These are phyloP conservation scores for Perizoma flavofasciatum DNA, from an alignment of 2,888 invertebrate genomes.

Conservation along the genomic window DNA sequence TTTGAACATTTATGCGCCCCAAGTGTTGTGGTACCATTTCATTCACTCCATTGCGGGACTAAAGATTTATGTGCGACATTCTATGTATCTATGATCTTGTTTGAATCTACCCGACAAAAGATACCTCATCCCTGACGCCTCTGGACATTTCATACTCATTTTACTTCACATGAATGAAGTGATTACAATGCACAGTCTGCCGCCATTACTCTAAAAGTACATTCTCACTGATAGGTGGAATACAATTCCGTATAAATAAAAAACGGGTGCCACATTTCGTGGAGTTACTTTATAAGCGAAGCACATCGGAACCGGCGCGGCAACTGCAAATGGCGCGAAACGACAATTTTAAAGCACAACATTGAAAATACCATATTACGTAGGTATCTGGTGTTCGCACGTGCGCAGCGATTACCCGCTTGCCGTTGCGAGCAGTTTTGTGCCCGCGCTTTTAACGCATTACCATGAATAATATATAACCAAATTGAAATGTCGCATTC, in stretches of 20 bases:
- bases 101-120: slow-evolving; percentile 47
- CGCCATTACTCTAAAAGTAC: slow-evolving; percentile 43
- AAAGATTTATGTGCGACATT: slow-evolving; percentile 62
- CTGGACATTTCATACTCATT: slow-evolving; percentile 50
- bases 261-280: slow-evolving; percentile 65
- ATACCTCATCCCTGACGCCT: slow-evolving; percentile 32
- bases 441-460: slow-evolving; percentile 79
- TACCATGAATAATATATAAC: slow-evolving; percentile 83
- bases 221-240: slow-evolving; percentile 54
- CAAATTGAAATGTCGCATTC: slow-evolving; percentile 83
- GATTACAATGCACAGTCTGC: slow-evolving; percentile 36
- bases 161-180: slow-evolving; percentile 20
- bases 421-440: slow-evolving; percentile 66
- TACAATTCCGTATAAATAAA: slow-evolving; percentile 57
- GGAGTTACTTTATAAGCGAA: slow-evolving; percentile 74
- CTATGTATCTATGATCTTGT: slow-evolving; percentile 57
- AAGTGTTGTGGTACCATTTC: slow-evolving; percentile 56
- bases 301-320: slow-evolving; percentile 67
- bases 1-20: slow-evolving; percentile 58
- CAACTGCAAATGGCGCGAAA: slow-evolving; percentile 78
- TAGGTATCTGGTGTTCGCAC: slow-evolving; percentile 67
- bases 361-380: slow-evolving; percentile 72
- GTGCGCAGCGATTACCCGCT: slow-evolving; percentile 76
- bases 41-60: slow-evolving; percentile 52
- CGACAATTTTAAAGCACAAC: slow-evolving; percentile 81